Evolutionary conservation across 2,888 invertebrate genomes (phyloP).

Genomic region (Stenodema calcarata): DNA sequence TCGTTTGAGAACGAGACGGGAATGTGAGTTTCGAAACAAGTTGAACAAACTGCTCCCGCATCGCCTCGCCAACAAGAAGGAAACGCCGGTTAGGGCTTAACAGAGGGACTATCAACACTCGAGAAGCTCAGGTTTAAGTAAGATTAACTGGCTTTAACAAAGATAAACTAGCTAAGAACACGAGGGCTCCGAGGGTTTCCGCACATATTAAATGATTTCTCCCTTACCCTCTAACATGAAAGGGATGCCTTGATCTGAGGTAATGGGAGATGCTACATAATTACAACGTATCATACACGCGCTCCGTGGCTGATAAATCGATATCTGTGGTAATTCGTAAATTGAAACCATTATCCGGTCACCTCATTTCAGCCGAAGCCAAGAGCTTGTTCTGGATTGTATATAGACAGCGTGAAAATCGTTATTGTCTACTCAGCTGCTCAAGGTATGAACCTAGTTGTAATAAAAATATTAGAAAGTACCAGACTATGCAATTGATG

Average conservation of each 20-base stretch:
- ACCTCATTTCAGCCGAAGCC: too few species aligned
- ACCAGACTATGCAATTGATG: too few species aligned
- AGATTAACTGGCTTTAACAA: conserved; percentile 13
- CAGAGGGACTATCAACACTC: conserved; percentile 8
- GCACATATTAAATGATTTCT: background rate
- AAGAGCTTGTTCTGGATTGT: too few species aligned
- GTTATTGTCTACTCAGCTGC: too few species aligned
- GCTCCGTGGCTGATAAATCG: too few species aligned
- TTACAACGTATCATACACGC: background rate
- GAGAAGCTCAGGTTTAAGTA: conserved; percentile 8
- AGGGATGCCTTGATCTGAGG: background rate
- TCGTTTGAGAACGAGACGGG: too few species aligned
- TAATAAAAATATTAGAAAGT: too few species aligned
- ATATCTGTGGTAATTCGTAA: too few species aligned
- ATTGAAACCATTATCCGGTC: too few species aligned
- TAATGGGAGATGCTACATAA: background rate
- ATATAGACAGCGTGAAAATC: too few species aligned
- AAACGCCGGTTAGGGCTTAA: background rate
- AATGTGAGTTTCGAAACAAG: background rate
- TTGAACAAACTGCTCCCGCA: background rate
- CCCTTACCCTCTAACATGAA: background rate
- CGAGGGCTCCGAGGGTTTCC: background rate
- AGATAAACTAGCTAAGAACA: conserved; percentile 14
- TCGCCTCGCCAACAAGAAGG: background rate
- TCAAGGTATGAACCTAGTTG: too few species aligned